Base-by-base conservation (phyloP, 2,888 invertebrate species). In the Scelioninae gen. 1 region DNA sequence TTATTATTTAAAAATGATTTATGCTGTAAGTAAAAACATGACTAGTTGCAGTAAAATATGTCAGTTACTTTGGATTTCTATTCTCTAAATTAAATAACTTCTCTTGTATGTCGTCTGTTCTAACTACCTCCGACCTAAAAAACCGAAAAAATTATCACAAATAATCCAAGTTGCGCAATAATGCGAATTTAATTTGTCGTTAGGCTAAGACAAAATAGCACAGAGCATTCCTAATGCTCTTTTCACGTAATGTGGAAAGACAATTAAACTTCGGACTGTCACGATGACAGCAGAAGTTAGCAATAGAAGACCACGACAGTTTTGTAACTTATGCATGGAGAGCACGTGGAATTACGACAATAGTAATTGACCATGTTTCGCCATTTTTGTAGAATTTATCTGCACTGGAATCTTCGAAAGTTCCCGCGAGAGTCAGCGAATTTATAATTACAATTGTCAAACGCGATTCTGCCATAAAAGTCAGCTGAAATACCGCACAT, bases 291-390 rank as follows among this genome's bases (percentile, higher is more conserved):
- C 49, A 31, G 16, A 6, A 49, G 13, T 49, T 47, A 72, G 34
- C 55, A 63, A 45, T 74, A 55, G 65, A 56, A 77, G 66, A 68
- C 43, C 16, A 51, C 29, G 66, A 51, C 38, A 58, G 55, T 68
- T 62, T 66, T 76, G 76, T 66, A 68, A 76, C 68, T 29, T 53
- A 45, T 77, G 63, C 49, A 63, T 40, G 62, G 63, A 69, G 65
- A 47, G 31, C 58, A 51, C 63, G 13, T 31, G 31, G 10, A 55
- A 40, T 76, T 51, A 62, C 60, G 47, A 69, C 77, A 77, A 69
- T 63, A 69, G 56, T 62, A 62, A 77, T 62, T 77, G 69, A 69
- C 77, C 63, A 69, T 69, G 69, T 77, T 69, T 63, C 63, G 63
- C 31, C 77, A 69, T 62, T 69, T 69, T 68, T 34, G 40, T 32